A percentile compares a stretch with the other conserved stretches of the same genome.
These are phyloP conservation scores for Strongylocentrotus purpuratus DNA, from an alignment of 35 echinoderm and acorn worm species.

Conservation along the genomic window DNA sequence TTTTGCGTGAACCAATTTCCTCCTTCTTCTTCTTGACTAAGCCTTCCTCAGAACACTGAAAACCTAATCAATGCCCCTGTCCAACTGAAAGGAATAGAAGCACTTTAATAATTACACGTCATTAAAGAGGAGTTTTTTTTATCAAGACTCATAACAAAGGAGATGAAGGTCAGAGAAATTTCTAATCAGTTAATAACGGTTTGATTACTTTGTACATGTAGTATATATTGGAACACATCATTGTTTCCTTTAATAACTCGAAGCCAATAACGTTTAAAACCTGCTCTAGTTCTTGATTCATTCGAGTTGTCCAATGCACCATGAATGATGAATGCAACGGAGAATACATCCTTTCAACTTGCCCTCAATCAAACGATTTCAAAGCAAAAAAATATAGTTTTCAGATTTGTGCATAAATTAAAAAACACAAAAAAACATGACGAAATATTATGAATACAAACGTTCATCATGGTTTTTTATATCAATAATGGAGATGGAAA, in stretches of 20 bases:
- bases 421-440: too few species aligned
- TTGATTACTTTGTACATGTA: not conserved
- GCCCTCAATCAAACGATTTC: not conserved
- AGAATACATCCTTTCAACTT: not conserved
- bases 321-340: not conserved
- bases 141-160: not conserved
- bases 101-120: not conserved
- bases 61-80: not conserved
- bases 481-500: too few species aligned
- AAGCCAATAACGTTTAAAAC: not conserved
- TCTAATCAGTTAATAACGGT: not conserved
- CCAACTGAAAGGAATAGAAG: not conserved
- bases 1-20: too few species aligned
- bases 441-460: too few species aligned
- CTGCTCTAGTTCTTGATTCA: not conserved
- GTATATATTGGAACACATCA: not conserved
- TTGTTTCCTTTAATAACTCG: not conserved
- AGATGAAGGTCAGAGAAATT: not conserved
- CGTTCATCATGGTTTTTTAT: too few species aligned
- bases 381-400: not conserved
- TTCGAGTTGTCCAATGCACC: not conserved
- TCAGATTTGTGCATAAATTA: too few species aligned
- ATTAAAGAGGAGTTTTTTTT: not conserved
- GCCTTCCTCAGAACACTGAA: not conserved
- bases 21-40: not conserved